Base-by-base conservation (phyloP, 2,113 vertebrate species). In the Lycaon pictus region DNA sequence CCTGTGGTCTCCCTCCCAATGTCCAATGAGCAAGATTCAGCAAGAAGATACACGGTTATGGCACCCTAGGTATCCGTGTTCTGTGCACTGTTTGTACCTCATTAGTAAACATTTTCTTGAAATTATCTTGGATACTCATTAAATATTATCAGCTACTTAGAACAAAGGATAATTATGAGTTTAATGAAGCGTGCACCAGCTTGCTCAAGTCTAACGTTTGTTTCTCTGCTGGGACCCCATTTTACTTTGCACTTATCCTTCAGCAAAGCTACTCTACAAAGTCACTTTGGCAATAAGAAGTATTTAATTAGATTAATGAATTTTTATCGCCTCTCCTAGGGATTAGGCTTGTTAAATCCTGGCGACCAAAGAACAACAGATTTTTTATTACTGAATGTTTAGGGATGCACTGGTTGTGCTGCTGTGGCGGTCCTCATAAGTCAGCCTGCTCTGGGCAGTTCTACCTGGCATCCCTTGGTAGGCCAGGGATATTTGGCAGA, bases 221-320 rank as follows among this genome's bases (percentile, higher is more conserved):
- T 98, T 98, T 99, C 99, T 99, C 99, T 99, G 99, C 99, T 99
- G 99, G 99, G 99, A 99, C 99, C 98, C 99, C 99, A 99, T 99
- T 99, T 99, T 99, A 99, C 99, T 99, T 99, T 99, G 99, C 99
- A 99, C 99, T 99, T 99, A 99, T 99, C 99, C 99, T 99, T 99
- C 99, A 99, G 99, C 99, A 99, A 99, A 99, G 99, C 99, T 99
- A 99, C 98, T 99, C 99, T 99, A 99, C 99, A 98, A 99, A 99
- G 99, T 99, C 99, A 99, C 99, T 99, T 99, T 99, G 99, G 99
- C 99, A 99, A 99, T 99, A 99, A 99, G 99, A 99, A 99, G 99
- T 99, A 99, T 99, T 99, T 99, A 99, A 99, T 99, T 99, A 99
- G 99, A 99, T 99, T 99, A 99, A 99, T 99, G 99, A 99, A 99